Conservation (phyloP, 2,113 vertebrate genomes). For the Platycercus adscitus region DNA sequence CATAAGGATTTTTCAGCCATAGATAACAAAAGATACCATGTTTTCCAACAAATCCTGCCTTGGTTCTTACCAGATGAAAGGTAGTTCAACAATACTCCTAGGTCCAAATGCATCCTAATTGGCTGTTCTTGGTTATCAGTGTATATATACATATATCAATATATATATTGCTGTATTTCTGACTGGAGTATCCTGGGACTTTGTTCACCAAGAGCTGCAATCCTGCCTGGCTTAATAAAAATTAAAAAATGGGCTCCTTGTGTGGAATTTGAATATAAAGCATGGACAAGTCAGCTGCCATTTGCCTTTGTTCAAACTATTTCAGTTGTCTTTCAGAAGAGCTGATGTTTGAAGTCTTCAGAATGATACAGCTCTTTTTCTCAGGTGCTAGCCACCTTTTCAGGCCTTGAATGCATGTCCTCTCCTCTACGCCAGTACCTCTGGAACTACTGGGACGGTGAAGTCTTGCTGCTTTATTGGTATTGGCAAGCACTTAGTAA, state of each 20-base stretch:
- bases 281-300: background rate
- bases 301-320: background rate
- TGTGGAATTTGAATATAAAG: background rate
- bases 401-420: background rate
- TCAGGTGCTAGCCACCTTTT: background rate
- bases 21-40: rapidly evolving
- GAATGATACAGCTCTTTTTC: background rate
- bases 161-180: background rate
- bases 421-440: background rate
- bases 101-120: background rate
- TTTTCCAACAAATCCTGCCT: background rate
- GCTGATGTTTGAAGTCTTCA: background rate
- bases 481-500: background rate
- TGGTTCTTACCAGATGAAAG: background rate
- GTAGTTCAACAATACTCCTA: background rate
- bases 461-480: background rate
- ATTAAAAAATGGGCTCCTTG: background rate
- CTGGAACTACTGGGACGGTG: background rate
- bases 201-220: background rate
- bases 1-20: background rate
- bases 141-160: background rate
- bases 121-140: background rate
- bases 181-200: background rate
- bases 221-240: background rate
- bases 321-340: background rate